Evolutionary conservation across 2,888 invertebrate species (phyloP), one percentile per base, ranked within the genome.

Genomic region (Cosmorhoe ocellata): DNA sequence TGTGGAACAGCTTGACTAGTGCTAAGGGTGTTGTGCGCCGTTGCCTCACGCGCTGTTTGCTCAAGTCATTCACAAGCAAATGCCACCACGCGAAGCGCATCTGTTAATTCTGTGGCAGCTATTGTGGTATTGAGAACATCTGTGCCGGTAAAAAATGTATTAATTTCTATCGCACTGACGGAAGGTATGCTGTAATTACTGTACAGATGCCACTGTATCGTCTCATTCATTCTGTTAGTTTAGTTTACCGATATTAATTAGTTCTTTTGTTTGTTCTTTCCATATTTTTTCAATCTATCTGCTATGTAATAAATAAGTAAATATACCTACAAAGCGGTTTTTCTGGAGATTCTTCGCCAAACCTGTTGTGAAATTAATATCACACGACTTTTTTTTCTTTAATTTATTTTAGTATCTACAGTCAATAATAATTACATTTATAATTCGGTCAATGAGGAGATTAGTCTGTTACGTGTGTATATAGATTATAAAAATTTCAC

Each of bases 31-130:
- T n/a, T 30, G 18, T 14, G 18, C n/a, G n/a, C 18, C 18, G 18
- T 18, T 18, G 32, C 40, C 33, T 30, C 36, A 39, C 34, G 50
- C 69, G 75, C 67, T 88, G 79, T 90, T 88, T 89, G 80, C 72
- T 67, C 76, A 75, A 80, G 71, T 87, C 83, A 89, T 90, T 89
- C 76, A 88, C 89, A 86, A 80, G 79, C 83, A 87, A 86, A 87
- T 74, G 75, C 81, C 68, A 81, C 71, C 76, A 66, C 65, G 71
- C 65, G 43, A 36, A 63, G 79, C 77, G 79, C 88, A 86, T 89
- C 89, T 87, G 87, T 27, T 37, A 24, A 12, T 37, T 71, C 68
- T 40, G 39, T 48, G 47, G 40, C n/a, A 22, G 79, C 75, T 78
- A 79, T 78, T 82, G 81, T 81, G 31, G 39, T 85, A 71, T 36